Evolutionary conservation across 2,888 invertebrate species (phyloP).

Genomic region (Brachyptera risi): DNA sequence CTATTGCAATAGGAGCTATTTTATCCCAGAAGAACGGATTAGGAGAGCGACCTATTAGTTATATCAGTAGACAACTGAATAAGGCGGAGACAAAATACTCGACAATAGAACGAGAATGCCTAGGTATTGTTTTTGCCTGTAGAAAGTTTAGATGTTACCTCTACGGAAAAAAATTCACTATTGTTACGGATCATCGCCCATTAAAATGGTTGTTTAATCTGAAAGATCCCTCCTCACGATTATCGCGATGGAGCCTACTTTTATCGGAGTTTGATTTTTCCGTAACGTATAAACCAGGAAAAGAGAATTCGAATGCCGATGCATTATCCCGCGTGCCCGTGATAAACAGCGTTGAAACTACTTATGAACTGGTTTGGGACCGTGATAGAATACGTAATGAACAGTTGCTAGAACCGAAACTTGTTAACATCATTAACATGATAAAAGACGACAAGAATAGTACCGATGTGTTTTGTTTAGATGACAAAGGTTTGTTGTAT

Average conservation of each 20-base stretch:
- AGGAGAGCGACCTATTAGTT: slow-evolving; percentile 25
- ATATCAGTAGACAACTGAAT: slow-evolving; percentile 17
- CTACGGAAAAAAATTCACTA: slow-evolving; percentile 26
- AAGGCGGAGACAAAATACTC: slow-evolving; percentile 17
- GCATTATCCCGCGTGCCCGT: neutral
- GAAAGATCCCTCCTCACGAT: neutral
- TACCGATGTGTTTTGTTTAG: neutral
- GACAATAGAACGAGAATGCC: slow-evolving; percentile 26
- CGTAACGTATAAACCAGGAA: neutral
- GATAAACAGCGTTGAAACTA: neutral
- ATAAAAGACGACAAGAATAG: neutral
- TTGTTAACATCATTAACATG: neutral
- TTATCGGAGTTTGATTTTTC: neutral
- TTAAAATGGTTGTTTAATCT: slow-evolving; percentile 22
- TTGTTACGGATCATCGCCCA: slow-evolving; percentile 24
- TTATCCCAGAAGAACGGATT: slow-evolving; percentile 19
- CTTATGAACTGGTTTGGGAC: slow-evolving; percentile 8
- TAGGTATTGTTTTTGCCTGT: slow-evolving; percentile 21
- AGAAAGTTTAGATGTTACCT: slow-evolving; percentile 27
- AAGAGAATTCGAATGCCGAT: neutral
- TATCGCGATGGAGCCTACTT: neutral
- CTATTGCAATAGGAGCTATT: slow-evolving; percentile 27
- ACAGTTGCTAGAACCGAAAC: neutral
- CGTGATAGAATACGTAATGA: neutral
- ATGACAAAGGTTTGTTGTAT: neutral